Evolutionary conservation across 2,113 vertebrate species (phyloP).

Genomic region (Gymnorhina tibicen): DNA sequence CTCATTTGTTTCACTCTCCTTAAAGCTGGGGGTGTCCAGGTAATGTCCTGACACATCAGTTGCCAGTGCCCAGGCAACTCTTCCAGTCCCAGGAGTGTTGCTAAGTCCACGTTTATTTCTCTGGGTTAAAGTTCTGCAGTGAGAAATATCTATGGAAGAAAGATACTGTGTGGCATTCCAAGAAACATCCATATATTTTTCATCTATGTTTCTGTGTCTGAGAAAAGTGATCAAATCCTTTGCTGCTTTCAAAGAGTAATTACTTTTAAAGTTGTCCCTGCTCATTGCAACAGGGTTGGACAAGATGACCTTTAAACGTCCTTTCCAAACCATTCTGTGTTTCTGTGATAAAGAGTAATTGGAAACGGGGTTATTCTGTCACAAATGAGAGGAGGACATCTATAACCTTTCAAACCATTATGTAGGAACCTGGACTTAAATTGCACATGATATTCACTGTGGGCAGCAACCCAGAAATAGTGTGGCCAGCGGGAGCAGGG

Average conservation of each 20-base stretch:
- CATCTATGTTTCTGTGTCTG: neutral
- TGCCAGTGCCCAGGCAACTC: neutral
- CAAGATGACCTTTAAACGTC: neutral
- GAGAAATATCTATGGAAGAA: neutral
- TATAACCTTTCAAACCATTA: neutral
- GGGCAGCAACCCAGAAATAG: neutral
- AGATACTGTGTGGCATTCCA: neutral
- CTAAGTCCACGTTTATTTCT: neutral
- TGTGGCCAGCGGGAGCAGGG: too few species aligned
- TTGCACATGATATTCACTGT: neutral
- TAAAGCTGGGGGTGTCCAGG: neutral
- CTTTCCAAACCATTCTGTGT: neutral
- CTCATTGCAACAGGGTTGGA: neutral
- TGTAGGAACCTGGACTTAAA: neutral
- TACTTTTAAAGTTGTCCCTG: neutral
- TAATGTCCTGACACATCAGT: neutral
- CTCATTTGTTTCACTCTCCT: neutral
- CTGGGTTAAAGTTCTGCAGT: neutral
- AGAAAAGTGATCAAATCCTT: neutral
- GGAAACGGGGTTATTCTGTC: neutral
- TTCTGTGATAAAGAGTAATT: neutral
- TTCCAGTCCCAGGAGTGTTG: neutral
- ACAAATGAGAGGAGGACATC: neutral
- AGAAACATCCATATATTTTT: neutral
- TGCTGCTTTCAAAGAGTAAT: neutral